Conservation (phyloP, 30 jellyfish, hydroid and myxozoan species). For the Hydractinia echinata region DNA sequence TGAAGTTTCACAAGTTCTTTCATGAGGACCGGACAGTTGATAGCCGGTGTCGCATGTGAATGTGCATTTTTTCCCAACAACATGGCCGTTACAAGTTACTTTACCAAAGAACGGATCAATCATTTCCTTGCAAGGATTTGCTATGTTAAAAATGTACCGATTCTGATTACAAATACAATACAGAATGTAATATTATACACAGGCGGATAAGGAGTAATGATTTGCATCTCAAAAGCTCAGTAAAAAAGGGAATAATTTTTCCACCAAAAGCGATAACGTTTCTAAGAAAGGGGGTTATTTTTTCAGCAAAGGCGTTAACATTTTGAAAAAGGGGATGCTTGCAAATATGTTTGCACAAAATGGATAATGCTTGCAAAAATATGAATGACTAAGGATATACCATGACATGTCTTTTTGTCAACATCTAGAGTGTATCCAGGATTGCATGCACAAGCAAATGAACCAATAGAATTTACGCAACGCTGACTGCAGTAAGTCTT, state of each 20-base stretch:
- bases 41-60: slow-evolving; percentile 61
- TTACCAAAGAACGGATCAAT: slow-evolving; percentile 61
- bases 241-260: too few species aligned
- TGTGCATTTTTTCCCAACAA: slow-evolving; percentile 57
- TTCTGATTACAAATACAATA: background rate
- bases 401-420: slow-evolving; percentile 60
- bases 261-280: too few species aligned
- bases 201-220: background rate
- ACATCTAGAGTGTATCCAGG: slow-evolving; percentile 67
- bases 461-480: slow-evolving; percentile 62
- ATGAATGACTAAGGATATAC: slow-evolving; percentile 26
- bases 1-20: slow-evolving; percentile 53
- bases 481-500: slow-evolving; percentile 47
- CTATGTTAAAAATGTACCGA: slow-evolving; percentile 26
- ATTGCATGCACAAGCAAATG: slow-evolving; percentile 61
- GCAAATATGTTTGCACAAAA: too few species aligned
- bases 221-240: background rate
- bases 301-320: too few species aligned
- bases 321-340: too few species aligned
- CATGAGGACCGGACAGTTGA: slow-evolving; percentile 31
- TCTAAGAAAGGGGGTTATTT: too few species aligned
- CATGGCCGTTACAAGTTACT: slow-evolving; percentile 51
- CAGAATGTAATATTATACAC: background rate
- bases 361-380: too few species aligned
- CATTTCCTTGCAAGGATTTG: slow-evolving; percentile 50